Evolutionary conservation across 2,888 invertebrate species (phyloP).

Genomic region (Ceriagrion tenellum): DNA sequence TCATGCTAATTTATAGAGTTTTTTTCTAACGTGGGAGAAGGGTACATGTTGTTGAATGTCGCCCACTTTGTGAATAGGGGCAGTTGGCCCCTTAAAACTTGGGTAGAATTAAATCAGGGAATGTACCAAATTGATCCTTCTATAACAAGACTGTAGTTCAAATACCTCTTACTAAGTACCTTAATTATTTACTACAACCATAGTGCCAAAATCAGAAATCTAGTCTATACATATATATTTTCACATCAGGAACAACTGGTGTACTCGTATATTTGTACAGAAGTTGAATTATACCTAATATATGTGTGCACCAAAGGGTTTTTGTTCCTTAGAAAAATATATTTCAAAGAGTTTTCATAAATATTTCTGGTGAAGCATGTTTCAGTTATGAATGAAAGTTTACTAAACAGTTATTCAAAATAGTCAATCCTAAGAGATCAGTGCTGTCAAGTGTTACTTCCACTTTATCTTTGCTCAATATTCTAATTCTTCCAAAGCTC

Average conservation of each 20-base stretch:
- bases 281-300: slow-evolving; percentile 63
- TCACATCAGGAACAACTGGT: slow-evolving; percentile 62
- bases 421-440: slow-evolving; percentile 60
- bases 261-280: slow-evolving; percentile 61
- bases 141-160: slow-evolving; percentile 65
- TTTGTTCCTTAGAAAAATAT: slow-evolving; percentile 61
- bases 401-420: slow-evolving; percentile 51
- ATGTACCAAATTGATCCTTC: slow-evolving; percentile 63
- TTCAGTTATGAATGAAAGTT: slow-evolving; percentile 61
- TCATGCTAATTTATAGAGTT: slow-evolving; percentile 36
- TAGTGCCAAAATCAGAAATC: slow-evolving; percentile 68
- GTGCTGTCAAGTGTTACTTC: slow-evolving; percentile 56
- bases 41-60: slow-evolving; percentile 27
- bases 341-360: slow-evolving; percentile 66
- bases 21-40: slow-evolving; percentile 23
- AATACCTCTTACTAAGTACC: slow-evolving; percentile 66
- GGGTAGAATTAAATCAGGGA: slow-evolving; percentile 64
- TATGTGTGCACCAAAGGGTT: slow-evolving; percentile 62
- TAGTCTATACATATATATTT: slow-evolving; percentile 65
- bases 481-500: slow-evolving; percentile 65
- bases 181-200: slow-evolving; percentile 64
- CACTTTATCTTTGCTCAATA: slow-evolving; percentile 65
- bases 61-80: slow-evolving; percentile 30
- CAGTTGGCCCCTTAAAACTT: slow-evolving; percentile 48
- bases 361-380: slow-evolving; percentile 58